Base-by-base conservation (phyloP, 2,113 vertebrate genomes). In the Ciconia boyciana region DNA sequence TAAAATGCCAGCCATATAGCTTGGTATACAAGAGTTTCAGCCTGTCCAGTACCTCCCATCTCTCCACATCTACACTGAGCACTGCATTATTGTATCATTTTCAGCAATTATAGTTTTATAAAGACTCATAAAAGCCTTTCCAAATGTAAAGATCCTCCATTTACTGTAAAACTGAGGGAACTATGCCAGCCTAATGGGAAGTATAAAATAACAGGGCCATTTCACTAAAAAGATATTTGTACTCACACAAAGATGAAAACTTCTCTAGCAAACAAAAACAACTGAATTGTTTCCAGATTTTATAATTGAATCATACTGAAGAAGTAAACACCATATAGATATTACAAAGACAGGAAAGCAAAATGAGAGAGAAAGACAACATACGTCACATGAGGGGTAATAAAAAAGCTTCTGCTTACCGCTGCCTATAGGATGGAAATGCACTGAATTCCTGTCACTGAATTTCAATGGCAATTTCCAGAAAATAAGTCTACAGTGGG, bases 81-180 rank as follows among this genome's bases (percentile, higher is more conserved):
- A 46, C 32, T 91, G 75, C 78, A 88, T 95, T 95, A 91, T 72
- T 91, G 46, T 86, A 91, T 83, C 43, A 91, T 94, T 94, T 94
- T 93, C 94, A 91, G 62, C 54, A 93, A 96, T 97, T 95, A 91
- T 28, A 93, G 49, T 66, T 94, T 92, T 90, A 83, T 70, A 91
- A 92, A 94, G 75, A 85, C 62, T 87, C 39, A 58, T 77, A 93
- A 89, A 93, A 97, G 78, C 84, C 78, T 91, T 96, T 95, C 62
- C 72, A 96, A 94, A 96, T 60, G 70, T 77, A 95, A 94, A 95
- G 78, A 90, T 70, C 55, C 79, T 80, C 78, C 66, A 78, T 91
- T 94, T 94, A 80, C 81, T 62, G 78, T 93, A 84, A 94, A 91
- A 91, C 46, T 11, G 18, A 94, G 48, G 78, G 89, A 95, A 66